A percentile compares a stretch with the other conserved stretches of the same genome.
These are phyloP conservation scores for Malacoctenus gilli DNA, from an alignment of 2,797 vertebrate species.

Conservation along the genomic window DNA sequence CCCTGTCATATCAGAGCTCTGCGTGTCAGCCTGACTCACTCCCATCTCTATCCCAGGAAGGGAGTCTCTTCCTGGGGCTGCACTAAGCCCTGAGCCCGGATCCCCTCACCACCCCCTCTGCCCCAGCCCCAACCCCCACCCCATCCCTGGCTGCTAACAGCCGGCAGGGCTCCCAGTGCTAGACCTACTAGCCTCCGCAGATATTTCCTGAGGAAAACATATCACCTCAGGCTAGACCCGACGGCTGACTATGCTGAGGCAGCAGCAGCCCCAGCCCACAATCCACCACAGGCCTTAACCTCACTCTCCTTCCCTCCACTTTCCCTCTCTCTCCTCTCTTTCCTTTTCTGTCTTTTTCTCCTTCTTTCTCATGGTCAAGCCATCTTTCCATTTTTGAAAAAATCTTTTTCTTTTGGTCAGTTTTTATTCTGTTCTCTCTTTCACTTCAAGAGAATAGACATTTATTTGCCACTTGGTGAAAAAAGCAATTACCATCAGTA, in stretches of 20 bases:
- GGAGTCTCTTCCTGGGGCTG: constrained; percentile 63
- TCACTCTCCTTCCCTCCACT: too few relatives aligned
- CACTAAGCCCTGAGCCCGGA: constrained; percentile 32
- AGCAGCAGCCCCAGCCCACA: constrained; percentile 76
- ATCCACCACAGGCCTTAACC: constrained; percentile 76
- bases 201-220: constrained; percentile 86
- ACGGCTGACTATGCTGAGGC: constrained; percentile 74
- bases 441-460: too few relatives aligned
- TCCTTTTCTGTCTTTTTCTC: constrained; percentile 5
- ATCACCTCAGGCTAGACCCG: constrained; percentile 76
- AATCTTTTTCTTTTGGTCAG: constrained; percentile 24
- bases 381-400: too few relatives aligned
- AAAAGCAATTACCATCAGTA: too few relatives aligned
- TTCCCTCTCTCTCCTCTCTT: constrained; percentile 39
- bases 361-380: constrained; percentile 18
- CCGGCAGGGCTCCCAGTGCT: constrained; percentile 67
- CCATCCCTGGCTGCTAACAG: constrained; percentile 52
- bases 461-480: too few relatives aligned
- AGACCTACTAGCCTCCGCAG: constrained; percentile 75
- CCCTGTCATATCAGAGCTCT: constrained; percentile 23
- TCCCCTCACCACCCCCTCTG: constrained; percentile 9
- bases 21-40: constrained; percentile 19
- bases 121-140: constrained; percentile 25
- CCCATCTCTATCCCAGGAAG: constrained; percentile 51
- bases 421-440: constrained; percentile 4